Evolutionary conservation across 2,113 vertebrate genomes (phyloP).

Genomic region (Pavo muticus): DNA sequence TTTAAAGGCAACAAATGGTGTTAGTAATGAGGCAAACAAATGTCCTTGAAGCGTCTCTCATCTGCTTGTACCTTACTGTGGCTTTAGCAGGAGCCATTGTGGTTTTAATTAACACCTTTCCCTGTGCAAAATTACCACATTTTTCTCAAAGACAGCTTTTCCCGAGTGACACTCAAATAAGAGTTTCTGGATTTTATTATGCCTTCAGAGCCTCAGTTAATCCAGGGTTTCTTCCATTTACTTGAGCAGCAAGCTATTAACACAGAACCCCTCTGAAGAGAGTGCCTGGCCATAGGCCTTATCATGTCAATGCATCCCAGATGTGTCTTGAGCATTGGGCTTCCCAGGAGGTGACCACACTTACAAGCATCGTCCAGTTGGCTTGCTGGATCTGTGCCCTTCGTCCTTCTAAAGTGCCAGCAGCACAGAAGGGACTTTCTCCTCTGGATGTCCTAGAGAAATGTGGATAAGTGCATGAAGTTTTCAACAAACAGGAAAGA

Average conservation of each 20-base stretch:
- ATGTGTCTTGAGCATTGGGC: accelerated
- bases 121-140: neutral
- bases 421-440: neutral
- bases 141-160: neutral
- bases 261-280: neutral
- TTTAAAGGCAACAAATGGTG: neutral
- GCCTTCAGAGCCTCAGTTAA: neutral
- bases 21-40: neutral
- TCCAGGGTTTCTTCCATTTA: neutral
- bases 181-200: neutral
- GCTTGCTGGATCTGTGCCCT: neutral
- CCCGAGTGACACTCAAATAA: neutral
- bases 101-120: slow-evolving; percentile 56
- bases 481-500: neutral
- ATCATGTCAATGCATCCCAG: neutral
- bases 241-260: neutral
- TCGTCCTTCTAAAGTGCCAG: neutral
- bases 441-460: slow-evolving; percentile 19
- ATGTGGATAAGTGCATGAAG: neutral
- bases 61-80: neutral
- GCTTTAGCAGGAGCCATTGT: neutral
- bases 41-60: neutral
- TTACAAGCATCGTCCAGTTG: neutral
- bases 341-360: neutral
- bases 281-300: neutral